Conservation (phyloP, 2,888 invertebrate genomes). For the Drosophila bunnanda region DNA sequence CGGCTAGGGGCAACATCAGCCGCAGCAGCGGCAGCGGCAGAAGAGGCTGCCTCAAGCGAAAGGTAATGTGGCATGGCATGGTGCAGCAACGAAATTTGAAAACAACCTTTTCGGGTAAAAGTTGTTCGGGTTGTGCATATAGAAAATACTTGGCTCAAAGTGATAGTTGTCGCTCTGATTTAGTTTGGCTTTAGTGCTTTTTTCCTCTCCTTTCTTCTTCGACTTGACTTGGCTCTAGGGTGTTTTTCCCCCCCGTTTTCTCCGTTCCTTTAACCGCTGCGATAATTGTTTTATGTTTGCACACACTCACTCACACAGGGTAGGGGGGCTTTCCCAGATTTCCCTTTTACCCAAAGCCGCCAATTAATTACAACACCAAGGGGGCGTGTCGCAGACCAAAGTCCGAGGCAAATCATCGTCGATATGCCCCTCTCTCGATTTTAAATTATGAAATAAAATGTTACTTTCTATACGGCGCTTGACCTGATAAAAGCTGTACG, state of each 20-base stretch:
- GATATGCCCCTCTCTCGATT: constrained; percentile 29
- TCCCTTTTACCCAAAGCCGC: constrained; percentile 36
- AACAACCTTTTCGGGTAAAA: constrained; percentile 70
- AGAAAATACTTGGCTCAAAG: constrained; percentile 57
- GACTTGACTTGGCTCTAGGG: constrained; percentile 37
- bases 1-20: constrained; percentile 9
- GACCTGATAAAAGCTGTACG: constrained; percentile 13
- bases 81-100: constrained; percentile 55
- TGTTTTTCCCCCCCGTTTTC: constrained; percentile 11
- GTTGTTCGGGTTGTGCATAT: constrained; percentile 61
- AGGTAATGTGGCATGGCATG: constrained; percentile 39
- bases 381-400: constrained; percentile 47
- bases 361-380: constrained; percentile 62
- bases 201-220: constrained; percentile 33
- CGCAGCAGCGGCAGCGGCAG: constrained; percentile 1
- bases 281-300: constrained; percentile 45
- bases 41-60: constrained; percentile 32
- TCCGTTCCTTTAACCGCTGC: constrained; percentile 27
- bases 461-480: constrained; percentile 32
- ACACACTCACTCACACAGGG: constrained; percentile 21
- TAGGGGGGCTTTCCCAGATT: constrained; percentile 46
- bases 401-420: constrained; percentile 29
- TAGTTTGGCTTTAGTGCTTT: constrained; percentile 39
- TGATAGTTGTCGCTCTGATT: constrained; percentile 66
- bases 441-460: constrained; percentile 31